Evolutionary conservation across 2,113 vertebrate species (phyloP).

Genomic region (Pagrus major): DNA sequence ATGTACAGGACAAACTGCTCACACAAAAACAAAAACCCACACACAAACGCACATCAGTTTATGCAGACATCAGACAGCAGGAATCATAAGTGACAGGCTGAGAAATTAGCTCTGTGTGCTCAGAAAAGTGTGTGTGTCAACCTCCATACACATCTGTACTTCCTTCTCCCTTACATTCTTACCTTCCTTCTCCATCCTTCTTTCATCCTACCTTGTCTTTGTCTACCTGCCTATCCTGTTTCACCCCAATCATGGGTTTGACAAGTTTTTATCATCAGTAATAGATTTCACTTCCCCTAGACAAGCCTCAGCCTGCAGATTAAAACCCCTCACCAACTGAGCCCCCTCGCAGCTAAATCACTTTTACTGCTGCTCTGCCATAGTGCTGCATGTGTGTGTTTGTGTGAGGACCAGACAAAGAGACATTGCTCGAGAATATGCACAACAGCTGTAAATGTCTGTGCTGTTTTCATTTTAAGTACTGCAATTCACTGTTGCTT

Average conservation of each 20-base stretch:
- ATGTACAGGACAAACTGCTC: neutral
- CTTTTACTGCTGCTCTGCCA: conserved; percentile 46
- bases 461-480: neutral
- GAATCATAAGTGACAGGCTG: conserved; percentile 11
- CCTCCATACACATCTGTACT: neutral
- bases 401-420: neutral
- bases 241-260: neutral
- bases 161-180: neutral
- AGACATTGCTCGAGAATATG: neutral
- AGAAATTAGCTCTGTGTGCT: conserved; percentile 11
- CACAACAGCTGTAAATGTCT: conserved; percentile 3
- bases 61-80: conserved; percentile 1
- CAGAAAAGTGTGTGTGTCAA: neutral
- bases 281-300: conserved; percentile 49
- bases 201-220: neutral
- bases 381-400: neutral
- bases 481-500: neutral
- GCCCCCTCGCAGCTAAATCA: conserved; percentile 44
- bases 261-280: conserved; percentile 53
- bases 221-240: neutral
- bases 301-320: conserved; percentile 50
- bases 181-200: neutral
- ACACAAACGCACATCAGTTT: neutral
- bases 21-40: neutral
- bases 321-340: conserved; percentile 19